phyloP scores from a whole-genome alignment of 2,113 vertebrate species.

The Sigmodon hispidus region DNA sequence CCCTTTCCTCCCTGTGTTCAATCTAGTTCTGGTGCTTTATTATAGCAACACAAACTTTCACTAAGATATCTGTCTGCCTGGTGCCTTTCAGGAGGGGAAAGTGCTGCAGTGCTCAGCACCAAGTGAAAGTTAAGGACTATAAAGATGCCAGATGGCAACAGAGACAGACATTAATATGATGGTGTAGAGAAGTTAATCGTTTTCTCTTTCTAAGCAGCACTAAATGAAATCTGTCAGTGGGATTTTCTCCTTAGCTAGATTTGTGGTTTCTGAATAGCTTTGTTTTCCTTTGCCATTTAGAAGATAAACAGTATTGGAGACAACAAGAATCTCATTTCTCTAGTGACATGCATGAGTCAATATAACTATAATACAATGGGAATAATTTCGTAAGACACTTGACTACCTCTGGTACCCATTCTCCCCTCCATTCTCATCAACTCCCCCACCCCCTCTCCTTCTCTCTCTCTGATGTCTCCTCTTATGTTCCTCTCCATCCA shows the following conservation, averaged over 20 bases:
- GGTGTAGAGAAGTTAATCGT: slow-evolving; percentile 65
- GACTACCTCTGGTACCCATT: neutral
- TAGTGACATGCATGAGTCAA: slow-evolving; percentile 76
- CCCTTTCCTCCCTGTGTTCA: neutral
- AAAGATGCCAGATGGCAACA: neutral
- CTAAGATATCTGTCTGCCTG: neutral
- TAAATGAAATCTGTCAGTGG: slow-evolving; percentile 68
- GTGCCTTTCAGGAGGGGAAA: neutral
- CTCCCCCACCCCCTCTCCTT: neutral
- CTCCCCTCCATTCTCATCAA: neutral
- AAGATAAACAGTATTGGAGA: slow-evolving; percentile 73
- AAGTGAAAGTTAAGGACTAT: neutral
- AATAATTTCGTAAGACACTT: slow-evolving; percentile 69
- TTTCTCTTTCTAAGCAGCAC: slow-evolving; percentile 74
- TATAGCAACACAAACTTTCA: neutral
- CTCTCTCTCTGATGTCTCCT: neutral
- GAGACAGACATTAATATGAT: slow-evolving; percentile 34
- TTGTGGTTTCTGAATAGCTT: slow-evolving; percentile 73
- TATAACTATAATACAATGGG: slow-evolving; percentile 73
- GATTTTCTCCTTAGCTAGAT: slow-evolving; percentile 63
- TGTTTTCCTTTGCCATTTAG: slow-evolving; percentile 78
- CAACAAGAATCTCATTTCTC: slow-evolving; percentile 55
- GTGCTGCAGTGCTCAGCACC: neutral
- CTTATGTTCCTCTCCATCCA: neutral
- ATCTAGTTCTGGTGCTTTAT: neutral